Evolutionary conservation across 2,888 invertebrate genomes (phyloP).

Genomic region (Axea sp.): DNA sequence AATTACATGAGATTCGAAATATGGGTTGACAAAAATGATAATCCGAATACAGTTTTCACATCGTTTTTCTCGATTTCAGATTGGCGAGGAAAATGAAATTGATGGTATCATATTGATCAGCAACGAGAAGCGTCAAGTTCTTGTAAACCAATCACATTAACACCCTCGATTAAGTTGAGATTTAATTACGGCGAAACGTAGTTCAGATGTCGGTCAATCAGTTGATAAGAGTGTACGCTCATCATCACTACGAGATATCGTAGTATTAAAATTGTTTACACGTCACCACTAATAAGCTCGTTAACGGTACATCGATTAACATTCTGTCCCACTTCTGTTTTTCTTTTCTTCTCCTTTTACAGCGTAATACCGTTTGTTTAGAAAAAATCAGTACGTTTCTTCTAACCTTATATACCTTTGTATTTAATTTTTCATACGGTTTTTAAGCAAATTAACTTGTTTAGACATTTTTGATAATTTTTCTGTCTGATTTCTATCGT

Average conservation of each 20-base stretch:
- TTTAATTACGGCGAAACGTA: constrained; percentile 57
- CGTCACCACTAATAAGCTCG: constrained; percentile 46
- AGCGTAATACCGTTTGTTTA: not conserved
- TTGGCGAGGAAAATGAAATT: constrained; percentile 16
- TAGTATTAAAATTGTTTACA: constrained; percentile 34
- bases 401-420: too few relatives aligned
- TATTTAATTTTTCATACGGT: too few relatives aligned
- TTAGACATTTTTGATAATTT: not conserved
- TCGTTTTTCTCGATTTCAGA: too few relatives aligned
- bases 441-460: not conserved
- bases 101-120: constrained; percentile 53
- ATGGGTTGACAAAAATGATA: constrained; percentile 1
- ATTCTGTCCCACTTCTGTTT: constrained; percentile 1
- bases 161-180: constrained; percentile 41
- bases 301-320: constrained; percentile 44
- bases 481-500: constrained; percentile 1
- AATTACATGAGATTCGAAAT: not conserved
- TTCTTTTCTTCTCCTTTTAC: too few relatives aligned
- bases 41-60: constrained; percentile 8
- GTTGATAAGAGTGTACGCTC: constrained; percentile 53
- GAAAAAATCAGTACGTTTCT: too few relatives aligned
- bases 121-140: constrained; percentile 31
- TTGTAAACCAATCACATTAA: constrained; percentile 50
- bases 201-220: constrained; percentile 50
- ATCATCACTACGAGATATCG: constrained; percentile 28